Percentiles rank a stretch among this genome's conserved stretches.
phyloP scores from a whole-genome alignment of 35 echinoderm and acorn worm genomes.

The Holothuria glaberrima region DNA sequence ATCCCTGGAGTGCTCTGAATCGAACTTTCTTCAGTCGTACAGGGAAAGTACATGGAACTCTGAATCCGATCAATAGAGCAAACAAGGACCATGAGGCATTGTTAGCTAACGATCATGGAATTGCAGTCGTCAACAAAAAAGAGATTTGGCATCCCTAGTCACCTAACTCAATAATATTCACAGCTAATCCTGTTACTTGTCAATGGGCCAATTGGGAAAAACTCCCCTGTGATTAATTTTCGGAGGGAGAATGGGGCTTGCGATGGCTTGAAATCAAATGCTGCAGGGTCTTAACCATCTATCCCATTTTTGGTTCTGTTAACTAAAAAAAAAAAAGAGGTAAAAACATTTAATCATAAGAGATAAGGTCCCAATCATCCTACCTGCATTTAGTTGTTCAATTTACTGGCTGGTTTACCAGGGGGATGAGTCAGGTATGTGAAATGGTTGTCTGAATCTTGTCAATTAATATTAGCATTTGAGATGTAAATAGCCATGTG shows the following conservation, averaged over 20 bases:
- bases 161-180: slow-evolving; percentile 55
- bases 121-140: slow-evolving; percentile 27
- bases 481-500: no score
- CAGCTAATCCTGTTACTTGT: slow-evolving; percentile 60
- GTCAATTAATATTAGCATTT: no score
- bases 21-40: slow-evolving; percentile 30
- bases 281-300: slow-evolving; percentile 31
- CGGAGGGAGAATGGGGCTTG: slow-evolving; percentile 8
- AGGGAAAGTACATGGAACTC: slow-evolving; percentile 41
- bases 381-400: slow-evolving; percentile 1
- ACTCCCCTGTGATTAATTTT: slow-evolving; percentile 55
- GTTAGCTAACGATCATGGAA: slow-evolving; percentile 59
- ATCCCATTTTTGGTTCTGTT: slow-evolving; percentile 18
- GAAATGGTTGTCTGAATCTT: no score
- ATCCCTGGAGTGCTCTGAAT: slow-evolving; percentile 4
- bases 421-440: slow-evolving; percentile 8
- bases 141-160: neutral
- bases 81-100: slow-evolving; percentile 44
- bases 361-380: slow-evolving; percentile 22
- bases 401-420: neutral
- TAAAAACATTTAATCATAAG: slow-evolving; percentile 37
- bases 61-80: slow-evolving; percentile 55
- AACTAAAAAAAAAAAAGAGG: neutral
- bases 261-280: slow-evolving; percentile 4
- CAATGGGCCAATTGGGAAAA: slow-evolving; percentile 48